Conservation (phyloP, 2,113 vertebrate genomes). For the Petromus typicus region DNA sequence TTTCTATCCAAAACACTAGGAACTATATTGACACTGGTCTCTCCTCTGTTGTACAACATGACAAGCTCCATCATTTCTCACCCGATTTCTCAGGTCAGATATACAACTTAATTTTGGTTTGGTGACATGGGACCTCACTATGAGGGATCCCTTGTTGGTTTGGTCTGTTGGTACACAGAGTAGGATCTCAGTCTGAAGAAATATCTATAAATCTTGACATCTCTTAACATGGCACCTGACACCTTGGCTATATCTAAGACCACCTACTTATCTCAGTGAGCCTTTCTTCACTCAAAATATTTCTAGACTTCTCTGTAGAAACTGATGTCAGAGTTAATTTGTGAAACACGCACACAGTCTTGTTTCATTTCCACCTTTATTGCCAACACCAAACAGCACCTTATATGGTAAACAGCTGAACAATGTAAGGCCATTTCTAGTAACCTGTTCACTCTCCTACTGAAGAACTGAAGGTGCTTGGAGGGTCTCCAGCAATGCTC, state of each 20-base stretch:
- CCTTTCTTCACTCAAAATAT: neutral
- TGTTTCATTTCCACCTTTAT: constrained; percentile 28
- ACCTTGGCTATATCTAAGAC: neutral
- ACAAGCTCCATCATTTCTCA: neutral
- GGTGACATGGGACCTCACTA: neutral
- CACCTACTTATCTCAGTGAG: neutral
- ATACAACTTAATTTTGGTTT: neutral
- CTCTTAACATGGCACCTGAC: neutral
- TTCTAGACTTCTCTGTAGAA: constrained; percentile 13
- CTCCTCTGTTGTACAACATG: neutral
- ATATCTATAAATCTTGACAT: neutral
- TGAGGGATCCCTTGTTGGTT: neutral
- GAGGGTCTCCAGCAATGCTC: neutral
- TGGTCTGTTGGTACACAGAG: neutral
- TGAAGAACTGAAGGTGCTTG: neutral
- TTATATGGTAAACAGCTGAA: neutral
- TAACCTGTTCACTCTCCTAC: neutral
- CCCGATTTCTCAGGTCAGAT: neutral
- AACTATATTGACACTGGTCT: neutral
- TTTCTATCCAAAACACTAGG: neutral
- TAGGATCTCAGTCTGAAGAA: neutral
- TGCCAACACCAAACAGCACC: neutral
- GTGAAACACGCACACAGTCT: neutral
- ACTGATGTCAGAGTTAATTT: neutral
- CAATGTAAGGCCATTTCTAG: neutral